Percentiles rank a stretch among this genome's conserved stretches.
phyloP scores from a whole-genome alignment of 2,797 vertebrate species.

The Macropodus opercularis region DNA sequence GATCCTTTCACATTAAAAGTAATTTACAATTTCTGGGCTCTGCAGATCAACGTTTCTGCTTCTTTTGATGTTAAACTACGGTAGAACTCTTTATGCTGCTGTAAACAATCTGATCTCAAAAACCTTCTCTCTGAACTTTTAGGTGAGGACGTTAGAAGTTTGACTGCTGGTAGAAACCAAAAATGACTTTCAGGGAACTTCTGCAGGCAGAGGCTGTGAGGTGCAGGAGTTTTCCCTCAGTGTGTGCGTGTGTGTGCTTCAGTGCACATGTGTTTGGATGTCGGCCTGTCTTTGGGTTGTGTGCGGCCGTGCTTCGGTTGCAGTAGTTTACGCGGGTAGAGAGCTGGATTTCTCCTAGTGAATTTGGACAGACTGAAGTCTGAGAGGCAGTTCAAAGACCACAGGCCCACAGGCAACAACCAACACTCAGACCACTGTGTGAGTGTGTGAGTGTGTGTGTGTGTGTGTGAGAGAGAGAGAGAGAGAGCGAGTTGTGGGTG shows the following conservation, averaged over 20 bases:
- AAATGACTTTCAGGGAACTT: conserved; percentile 57
- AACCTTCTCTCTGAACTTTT: conserved; percentile 30
- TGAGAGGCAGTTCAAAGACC: conserved; percentile 82
- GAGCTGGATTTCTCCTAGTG: conserved; percentile 76
- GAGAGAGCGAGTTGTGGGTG: conserved; percentile 17
- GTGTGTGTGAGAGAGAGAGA: conserved; percentile 24
- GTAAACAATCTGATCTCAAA: background rate
- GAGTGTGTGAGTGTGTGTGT: conserved; percentile 38
- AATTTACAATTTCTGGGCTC: background rate
- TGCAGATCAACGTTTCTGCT: background rate
- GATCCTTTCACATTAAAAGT: too few species aligned
- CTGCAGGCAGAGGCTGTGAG: conserved; percentile 28
- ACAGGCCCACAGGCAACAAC: conserved; percentile 79
- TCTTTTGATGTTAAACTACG: background rate
- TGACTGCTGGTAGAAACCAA: conserved; percentile 34
- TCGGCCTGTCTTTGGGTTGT: too few species aligned
- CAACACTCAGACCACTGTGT: conserved; percentile 63
- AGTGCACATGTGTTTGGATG: conserved; percentile 59
- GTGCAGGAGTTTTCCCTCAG: conserved; percentile 34
- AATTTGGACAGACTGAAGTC: conserved; percentile 79
- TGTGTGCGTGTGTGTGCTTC: conserved; percentile 28
- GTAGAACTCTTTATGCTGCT: background rate
- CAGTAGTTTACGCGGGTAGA: conserved; percentile 72
- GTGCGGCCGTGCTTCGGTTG: too few species aligned
- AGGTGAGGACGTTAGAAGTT: conserved; percentile 18